Percentiles rank a stretch among this genome's conserved stretches.
These are phyloP conservation scores for Theocolax elegans DNA, from an alignment of 1,140 invertebrate genomes.

Conservation along the genomic window DNA sequence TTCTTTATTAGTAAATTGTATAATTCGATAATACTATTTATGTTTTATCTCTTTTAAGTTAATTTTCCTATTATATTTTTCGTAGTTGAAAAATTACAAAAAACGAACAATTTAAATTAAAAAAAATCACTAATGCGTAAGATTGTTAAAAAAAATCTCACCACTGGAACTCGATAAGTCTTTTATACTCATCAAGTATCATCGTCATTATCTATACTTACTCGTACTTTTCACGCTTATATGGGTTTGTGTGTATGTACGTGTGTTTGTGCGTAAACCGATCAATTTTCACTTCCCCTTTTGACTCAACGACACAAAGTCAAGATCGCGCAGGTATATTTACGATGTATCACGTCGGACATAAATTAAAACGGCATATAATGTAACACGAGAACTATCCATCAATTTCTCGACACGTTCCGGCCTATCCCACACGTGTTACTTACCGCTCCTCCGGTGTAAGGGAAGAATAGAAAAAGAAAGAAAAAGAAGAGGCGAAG, in stretches of 20 bases:
- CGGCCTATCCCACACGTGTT: not conserved
- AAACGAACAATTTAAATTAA: no score
- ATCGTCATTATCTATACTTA: not conserved
- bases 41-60: no score
- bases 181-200: constrained; percentile 22
- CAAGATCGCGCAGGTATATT: not conserved
- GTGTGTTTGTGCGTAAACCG: not conserved
- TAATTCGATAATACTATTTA: no score
- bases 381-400: not conserved
- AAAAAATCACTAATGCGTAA: no score
- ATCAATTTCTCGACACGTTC: constrained; percentile 10
- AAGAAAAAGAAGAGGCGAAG: not conserved
- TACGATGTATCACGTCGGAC: no score
- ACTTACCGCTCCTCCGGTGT: not conserved
- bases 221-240: no score
- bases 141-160: no score
- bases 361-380: not conserved
- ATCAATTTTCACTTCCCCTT: constrained; percentile 31
- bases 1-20: no score
- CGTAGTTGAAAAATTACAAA: no score
- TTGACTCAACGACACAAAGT: not conserved
- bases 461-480: not conserved
- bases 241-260: no score
- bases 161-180: constrained; percentile 11
- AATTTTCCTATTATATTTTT: no score